A percentile compares a stretch with the other conserved stretches of the same genome.
Evolutionary conservation across 2,113 vertebrate species (phyloP).

Genomic region (Penelope pileata): DNA sequence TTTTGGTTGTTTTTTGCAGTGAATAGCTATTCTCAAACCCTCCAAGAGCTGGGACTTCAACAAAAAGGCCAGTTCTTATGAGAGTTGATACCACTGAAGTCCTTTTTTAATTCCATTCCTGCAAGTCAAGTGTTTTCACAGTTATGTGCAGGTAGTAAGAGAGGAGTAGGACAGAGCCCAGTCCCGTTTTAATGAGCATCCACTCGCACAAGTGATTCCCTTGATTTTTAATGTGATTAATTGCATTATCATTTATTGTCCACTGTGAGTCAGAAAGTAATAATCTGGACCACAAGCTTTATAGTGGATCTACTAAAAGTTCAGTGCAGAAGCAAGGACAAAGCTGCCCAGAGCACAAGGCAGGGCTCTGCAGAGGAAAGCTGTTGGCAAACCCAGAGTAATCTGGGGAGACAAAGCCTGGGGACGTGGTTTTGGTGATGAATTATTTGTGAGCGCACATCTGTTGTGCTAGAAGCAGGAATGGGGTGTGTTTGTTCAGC

Average conservation of each 20-base stretch:
- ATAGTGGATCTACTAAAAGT: background rate
- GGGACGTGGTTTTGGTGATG: background rate
- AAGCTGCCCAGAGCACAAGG: background rate
- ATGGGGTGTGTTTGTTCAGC: conserved; percentile 37
- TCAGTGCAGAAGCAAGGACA: background rate
- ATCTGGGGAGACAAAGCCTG: background rate
- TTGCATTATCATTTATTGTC: background rate
- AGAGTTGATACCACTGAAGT: background rate
- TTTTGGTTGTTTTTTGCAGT: background rate
- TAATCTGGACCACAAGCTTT: background rate
- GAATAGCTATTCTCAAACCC: background rate
- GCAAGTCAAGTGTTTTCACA: background rate
- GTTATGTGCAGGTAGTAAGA: background rate
- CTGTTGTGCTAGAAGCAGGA: background rate
- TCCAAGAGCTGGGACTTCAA: background rate
- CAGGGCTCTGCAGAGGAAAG: background rate
- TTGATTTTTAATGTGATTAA: background rate
- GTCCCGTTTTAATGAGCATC: background rate
- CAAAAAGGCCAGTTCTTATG: background rate
- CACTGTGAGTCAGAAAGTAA: background rate
- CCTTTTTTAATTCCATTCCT: background rate
- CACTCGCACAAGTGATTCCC: background rate
- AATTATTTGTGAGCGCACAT: background rate
- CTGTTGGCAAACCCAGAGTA: background rate
- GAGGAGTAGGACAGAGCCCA: background rate